Percentiles rank a stretch among this genome's conserved stretches.
Conservation (phyloP, 2,797 vertebrate species). For the Pachyuromys duprasi region DNA sequence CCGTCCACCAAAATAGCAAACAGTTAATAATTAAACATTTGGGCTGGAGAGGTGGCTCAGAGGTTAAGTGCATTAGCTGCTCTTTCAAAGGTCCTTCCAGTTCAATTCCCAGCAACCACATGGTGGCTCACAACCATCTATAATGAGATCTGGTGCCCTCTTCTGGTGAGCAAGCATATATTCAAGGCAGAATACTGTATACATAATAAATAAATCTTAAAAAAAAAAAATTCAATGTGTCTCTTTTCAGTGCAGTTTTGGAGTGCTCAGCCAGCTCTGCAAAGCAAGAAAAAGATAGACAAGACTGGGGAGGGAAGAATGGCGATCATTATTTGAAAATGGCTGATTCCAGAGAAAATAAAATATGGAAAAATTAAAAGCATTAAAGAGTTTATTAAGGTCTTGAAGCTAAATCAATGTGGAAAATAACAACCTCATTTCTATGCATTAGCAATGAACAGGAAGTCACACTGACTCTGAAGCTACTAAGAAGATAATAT, state of each 20-base stretch:
- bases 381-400: conserved; percentile 10
- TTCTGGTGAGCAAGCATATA: no score
- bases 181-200: no score
- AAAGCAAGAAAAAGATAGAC: not conserved
- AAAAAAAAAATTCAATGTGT: not conserved
- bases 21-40: not conserved
- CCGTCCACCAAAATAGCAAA: conserved; percentile 3
- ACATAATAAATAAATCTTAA: no score
- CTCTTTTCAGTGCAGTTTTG: not conserved
- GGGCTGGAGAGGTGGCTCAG: no score
- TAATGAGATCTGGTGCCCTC: no score
- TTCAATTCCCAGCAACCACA: no score
- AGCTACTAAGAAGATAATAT: not conserved
- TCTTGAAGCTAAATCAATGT: not conserved
- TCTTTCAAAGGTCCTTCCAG: no score
- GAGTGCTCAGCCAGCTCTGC: not conserved
- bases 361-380: not conserved
- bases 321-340: conserved; percentile 36
- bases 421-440: conserved; percentile 34
- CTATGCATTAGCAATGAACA: conserved; percentile 11
- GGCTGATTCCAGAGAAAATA: not conserved
- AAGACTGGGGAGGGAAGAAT: not conserved
- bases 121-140: no score
- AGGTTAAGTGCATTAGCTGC: no score
- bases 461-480: conserved; percentile 6